Percentiles rank a stretch among this genome's conserved stretches.
Conservation (phyloP, 1,140 invertebrate genomes). For the Aphelenchoides besseyi region DNA sequence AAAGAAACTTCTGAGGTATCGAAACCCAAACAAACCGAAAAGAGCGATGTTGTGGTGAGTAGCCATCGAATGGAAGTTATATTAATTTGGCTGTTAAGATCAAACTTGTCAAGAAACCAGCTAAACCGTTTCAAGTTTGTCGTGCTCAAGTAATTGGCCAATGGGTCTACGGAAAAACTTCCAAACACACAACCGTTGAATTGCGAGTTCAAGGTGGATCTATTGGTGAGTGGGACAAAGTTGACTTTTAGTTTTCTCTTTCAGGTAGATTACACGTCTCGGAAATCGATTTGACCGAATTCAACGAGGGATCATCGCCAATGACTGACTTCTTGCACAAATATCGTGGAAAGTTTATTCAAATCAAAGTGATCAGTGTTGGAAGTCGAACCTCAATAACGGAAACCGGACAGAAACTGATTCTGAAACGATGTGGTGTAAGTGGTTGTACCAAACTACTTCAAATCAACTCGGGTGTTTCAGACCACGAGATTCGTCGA, state of each 20-base stretch:
- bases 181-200: slow-evolving; percentile 31
- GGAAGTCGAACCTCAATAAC: slow-evolving; percentile 30
- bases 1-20: not conserved
- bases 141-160: slow-evolving; percentile 43
- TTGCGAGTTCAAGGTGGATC: slow-evolving; percentile 47
- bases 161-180: slow-evolving; percentile 41
- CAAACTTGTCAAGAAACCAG: not conserved
- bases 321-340: slow-evolving; percentile 41
- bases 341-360: slow-evolving; percentile 43
- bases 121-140: slow-evolving; percentile 55
- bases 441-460: slow-evolving; percentile 14
- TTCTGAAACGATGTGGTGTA: slow-evolving; percentile 30
- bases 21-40: not conserved
- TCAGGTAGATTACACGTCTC: slow-evolving; percentile 50
- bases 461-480: slow-evolving; percentile 8
- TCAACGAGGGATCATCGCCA: slow-evolving; percentile 26
- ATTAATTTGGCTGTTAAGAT: not conserved
- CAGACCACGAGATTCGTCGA: slow-evolving; percentile 37
- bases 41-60: not conserved
- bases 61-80: not conserved
- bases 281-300: slow-evolving; percentile 37
- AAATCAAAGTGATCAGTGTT: slow-evolving; percentile 51
- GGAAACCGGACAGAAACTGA: slow-evolving; percentile 22
- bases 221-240: slow-evolving; percentile 28
- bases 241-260: slow-evolving; percentile 14